Evolutionary conservation across 2,113 vertebrate species (phyloP).

Genomic region (Heterotilapia buettikoferi): DNA sequence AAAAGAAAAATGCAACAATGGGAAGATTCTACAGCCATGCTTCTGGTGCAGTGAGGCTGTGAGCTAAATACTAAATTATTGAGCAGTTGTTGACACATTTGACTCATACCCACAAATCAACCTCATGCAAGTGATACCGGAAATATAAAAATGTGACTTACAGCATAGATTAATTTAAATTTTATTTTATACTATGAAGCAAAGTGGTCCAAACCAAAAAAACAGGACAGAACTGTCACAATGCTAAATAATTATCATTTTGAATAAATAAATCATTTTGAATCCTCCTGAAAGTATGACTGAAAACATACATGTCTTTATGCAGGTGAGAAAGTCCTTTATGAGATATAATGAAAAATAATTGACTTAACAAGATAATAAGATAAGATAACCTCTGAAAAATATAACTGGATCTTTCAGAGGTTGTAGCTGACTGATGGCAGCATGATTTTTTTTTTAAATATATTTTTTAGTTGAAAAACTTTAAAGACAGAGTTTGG

Average conservation of each 20-base stretch:
- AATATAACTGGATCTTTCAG: not conserved
- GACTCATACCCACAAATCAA: not conserved
- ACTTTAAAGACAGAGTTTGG: not conserved
- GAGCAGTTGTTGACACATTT: not conserved
- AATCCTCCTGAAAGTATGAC: not conserved
- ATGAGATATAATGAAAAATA: not conserved
- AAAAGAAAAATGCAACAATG: not conserved
- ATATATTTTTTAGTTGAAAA: not conserved
- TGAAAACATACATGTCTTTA: not conserved
- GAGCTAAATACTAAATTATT: not conserved
- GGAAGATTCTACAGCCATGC: not conserved
- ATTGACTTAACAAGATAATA: not conserved
- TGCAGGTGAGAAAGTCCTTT: not conserved
- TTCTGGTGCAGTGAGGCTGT: not conserved
- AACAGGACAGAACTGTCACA: not conserved
- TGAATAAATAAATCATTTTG: not conserved
- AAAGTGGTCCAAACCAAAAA: not conserved
- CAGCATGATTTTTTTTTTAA: not conserved
- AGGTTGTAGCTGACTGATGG: not conserved
- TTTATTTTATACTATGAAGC: not conserved
- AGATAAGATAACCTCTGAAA: not conserved
- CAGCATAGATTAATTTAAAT: not conserved
- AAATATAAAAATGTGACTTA: not conserved
- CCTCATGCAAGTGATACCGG: not conserved
- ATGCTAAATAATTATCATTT: not conserved